Percentiles rank a stretch among this genome's conserved stretches.
Conservation (phyloP, 2,797 vertebrate species). For the Mionectes olivaceus region DNA sequence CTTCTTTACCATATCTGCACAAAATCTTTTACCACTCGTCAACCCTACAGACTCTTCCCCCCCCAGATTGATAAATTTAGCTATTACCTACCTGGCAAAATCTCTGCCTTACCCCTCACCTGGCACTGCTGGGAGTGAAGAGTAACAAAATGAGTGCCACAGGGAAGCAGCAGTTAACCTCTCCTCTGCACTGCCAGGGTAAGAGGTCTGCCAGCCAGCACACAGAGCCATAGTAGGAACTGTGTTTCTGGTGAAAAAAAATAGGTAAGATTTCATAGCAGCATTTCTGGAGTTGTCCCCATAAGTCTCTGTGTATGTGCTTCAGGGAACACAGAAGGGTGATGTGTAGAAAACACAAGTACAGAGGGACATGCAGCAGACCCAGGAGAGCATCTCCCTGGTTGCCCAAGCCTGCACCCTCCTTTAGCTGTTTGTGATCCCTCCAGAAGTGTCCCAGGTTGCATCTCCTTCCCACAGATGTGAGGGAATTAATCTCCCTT, state of each 20-base stretch:
- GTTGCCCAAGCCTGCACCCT: not conserved
- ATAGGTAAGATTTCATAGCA: rapidly evolving
- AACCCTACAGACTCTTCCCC: no score
- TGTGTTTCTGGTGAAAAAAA: not conserved
- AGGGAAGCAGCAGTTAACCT: not conserved
- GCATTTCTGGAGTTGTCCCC: not conserved
- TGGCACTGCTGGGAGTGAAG: not conserved
- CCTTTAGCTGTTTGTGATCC: not conserved
- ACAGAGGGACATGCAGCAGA: not conserved
- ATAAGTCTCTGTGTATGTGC: not conserved
- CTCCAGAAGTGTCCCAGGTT: not conserved
- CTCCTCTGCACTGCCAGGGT: rapidly evolving
- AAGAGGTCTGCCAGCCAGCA: not conserved
- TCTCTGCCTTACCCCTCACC: not conserved
- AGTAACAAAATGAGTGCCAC: not conserved
- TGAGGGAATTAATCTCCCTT: not conserved
- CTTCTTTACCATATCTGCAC: not conserved
- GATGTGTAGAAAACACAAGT: not conserved
- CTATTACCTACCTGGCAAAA: not conserved
- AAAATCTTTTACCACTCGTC: not conserved
- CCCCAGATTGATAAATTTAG: not conserved
- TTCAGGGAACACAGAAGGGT: not conserved
- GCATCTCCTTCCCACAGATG: not conserved
- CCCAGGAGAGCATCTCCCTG: not conserved
- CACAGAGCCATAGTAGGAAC: not conserved